Conservation (phyloP, 30 jellyfish, hydroid and myxozoan genomes). For the Turritopsis dohrnii region DNA sequence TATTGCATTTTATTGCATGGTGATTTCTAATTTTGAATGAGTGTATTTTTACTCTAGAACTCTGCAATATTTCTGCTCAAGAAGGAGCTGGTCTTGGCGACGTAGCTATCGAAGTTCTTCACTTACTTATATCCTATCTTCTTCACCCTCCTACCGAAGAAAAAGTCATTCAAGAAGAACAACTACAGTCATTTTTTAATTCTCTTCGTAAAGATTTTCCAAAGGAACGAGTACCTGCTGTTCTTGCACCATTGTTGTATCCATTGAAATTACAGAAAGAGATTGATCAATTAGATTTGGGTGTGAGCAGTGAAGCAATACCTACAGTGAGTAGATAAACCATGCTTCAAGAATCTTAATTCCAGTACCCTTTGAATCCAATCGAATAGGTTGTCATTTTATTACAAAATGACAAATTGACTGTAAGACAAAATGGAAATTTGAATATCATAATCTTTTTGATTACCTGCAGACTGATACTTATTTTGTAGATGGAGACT, state of each 20-base stretch:
- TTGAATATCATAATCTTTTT: no score
- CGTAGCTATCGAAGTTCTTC: slow-evolving; percentile 88
- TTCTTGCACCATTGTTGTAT: slow-evolving; percentile 74
- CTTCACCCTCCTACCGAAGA: slow-evolving; percentile 45
- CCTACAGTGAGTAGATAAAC: not conserved
- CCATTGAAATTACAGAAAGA: slow-evolving; percentile 54
- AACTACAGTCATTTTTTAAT: slow-evolving; percentile 54
- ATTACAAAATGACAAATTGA: no score
- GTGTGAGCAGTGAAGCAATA: not conserved
- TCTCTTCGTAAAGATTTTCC: slow-evolving; percentile 84
- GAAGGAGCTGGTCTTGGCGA: slow-evolving; percentile 81
- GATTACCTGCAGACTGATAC: not conserved
- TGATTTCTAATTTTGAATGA: no score
- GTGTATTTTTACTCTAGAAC: no score
- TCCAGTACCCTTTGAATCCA: not conserved
- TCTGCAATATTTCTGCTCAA: slow-evolving; percentile 50
- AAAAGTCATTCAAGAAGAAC: slow-evolving; percentile 51
- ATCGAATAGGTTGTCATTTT: no score
- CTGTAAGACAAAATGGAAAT: no score
- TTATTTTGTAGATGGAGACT: slow-evolving; percentile 44
- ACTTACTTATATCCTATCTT: slow-evolving; percentile 49
- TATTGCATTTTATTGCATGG: no score
- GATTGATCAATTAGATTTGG: not conserved
- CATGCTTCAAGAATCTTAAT: not conserved
- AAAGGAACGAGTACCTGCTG: slow-evolving; percentile 83